phyloP scores from a whole-genome alignment of 2,888 invertebrate species.

The Fragum sueziense region DNA sequence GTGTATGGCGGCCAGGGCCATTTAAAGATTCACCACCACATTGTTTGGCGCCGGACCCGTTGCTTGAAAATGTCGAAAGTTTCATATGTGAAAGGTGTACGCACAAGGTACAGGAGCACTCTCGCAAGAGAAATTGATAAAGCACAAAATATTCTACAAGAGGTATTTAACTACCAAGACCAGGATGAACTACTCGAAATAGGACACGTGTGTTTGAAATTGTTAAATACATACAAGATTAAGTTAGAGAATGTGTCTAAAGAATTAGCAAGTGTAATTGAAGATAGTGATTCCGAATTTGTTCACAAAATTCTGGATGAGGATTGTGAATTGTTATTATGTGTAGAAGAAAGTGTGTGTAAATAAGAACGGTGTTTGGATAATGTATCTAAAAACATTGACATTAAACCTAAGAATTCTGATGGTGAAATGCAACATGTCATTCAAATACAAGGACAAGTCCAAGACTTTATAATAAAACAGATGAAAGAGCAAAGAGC shows the following conservation, averaged over 20 bases:
- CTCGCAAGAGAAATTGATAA: constrained; percentile 1
- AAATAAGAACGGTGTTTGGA: background rate
- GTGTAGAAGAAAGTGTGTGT: background rate
- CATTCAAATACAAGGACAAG: constrained; percentile 4
- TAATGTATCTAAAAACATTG: background rate
- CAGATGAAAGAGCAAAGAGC: constrained; percentile 20
- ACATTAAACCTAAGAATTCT: background rate
- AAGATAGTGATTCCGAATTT: constrained; percentile 9
- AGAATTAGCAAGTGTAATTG: constrained; percentile 7
- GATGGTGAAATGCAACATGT: background rate
- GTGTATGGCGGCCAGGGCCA: no score
- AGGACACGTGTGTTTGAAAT: constrained; percentile 16
- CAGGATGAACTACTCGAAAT: background rate
- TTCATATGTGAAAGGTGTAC: constrained; percentile 26
- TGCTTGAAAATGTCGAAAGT: constrained; percentile 16
- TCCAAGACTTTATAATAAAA: constrained; percentile 10
- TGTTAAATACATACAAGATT: constrained; percentile 20
- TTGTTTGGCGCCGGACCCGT: constrained; percentile 1
- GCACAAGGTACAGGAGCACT: constrained; percentile 21
- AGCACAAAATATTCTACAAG: constrained; percentile 15
- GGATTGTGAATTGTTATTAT: constrained; percentile 5
- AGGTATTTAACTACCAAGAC: background rate
- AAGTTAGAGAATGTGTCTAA: constrained; percentile 23
- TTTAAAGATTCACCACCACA: background rate
- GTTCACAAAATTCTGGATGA: constrained; percentile 19